A percentile compares a stretch with the other conserved stretches of the same genome.
These are phyloP conservation scores for Palaemon carinicauda DNA, from an alignment of 1,140 invertebrate species.

Conservation along the genomic window DNA sequence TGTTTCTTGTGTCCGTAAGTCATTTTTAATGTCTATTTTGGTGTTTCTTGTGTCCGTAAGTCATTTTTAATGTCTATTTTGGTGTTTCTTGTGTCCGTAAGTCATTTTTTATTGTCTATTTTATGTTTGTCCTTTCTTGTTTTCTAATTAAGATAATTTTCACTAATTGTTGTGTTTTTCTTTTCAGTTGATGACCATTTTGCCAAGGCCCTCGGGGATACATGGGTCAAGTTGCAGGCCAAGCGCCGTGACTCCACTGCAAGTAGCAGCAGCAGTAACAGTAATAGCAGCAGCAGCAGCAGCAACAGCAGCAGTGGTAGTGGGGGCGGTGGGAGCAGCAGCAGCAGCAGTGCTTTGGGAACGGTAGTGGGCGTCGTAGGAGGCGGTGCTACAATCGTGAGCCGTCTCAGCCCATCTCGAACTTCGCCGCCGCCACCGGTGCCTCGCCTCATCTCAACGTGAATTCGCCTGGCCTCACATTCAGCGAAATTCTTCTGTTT, in stretches of 20 bases:
- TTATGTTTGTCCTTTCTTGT: not conserved
- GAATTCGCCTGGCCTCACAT: not conserved
- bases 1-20: too few relatives aligned
- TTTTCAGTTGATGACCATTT: constrained; percentile 91
- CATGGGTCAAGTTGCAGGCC: constrained; percentile 82
- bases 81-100: too few relatives aligned
- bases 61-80: too few relatives aligned
- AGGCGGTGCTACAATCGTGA: not conserved
- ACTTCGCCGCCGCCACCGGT: not conserved
- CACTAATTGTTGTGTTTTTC: not conserved
- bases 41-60: too few relatives aligned
- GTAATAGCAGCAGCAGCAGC: not conserved
- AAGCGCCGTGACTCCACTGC: constrained; percentile 23
- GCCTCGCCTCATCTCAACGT: not conserved
- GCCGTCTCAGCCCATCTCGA: not conserved
- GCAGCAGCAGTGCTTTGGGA: too few relatives aligned
- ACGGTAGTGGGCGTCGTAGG: not conserved
- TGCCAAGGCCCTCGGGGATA: constrained; percentile 92
- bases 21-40: too few relatives aligned
- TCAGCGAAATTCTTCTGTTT: too few relatives aligned
- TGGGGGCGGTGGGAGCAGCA: not conserved
- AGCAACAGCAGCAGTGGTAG: not conserved
- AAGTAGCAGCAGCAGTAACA: not conserved
- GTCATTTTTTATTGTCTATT: too few relatives aligned
- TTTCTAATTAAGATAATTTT: not conserved